These are phyloP conservation scores for Eurypyga helias DNA, from an alignment of 2,113 vertebrate genomes.

Conservation along the genomic window DNA sequence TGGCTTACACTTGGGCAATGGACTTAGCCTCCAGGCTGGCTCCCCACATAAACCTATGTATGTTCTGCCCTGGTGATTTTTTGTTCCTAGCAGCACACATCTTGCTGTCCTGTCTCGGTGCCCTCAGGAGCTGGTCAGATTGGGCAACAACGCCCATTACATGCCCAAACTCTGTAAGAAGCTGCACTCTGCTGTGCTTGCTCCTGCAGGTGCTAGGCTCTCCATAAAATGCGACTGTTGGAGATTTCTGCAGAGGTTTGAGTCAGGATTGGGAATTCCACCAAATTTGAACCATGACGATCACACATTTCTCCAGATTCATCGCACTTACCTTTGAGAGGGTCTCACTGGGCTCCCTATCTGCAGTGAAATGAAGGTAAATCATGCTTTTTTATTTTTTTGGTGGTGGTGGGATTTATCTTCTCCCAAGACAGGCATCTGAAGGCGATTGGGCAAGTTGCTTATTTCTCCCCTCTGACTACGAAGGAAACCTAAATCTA, in stretches of 20 bases:
- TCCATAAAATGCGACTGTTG: background rate
- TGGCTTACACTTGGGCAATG: background rate
- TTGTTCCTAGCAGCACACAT: background rate
- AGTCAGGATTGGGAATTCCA: background rate
- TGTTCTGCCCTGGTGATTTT: too few species aligned
- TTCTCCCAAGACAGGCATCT: background rate
- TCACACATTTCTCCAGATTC: background rate
- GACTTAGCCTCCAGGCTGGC: too few species aligned
- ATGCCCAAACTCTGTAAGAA: background rate
- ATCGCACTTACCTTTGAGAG: background rate
- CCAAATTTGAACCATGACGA: background rate
- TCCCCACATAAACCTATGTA: background rate
- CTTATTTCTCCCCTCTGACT: background rate
- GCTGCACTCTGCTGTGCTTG: background rate
- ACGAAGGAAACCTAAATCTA: background rate
- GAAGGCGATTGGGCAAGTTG: background rate
- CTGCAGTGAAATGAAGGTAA: background rate
- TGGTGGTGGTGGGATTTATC: background rate
- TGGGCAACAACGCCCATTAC: background rate
- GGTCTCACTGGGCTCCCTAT: fast-evolving
- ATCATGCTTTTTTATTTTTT: background rate
- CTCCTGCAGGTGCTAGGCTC: background rate
- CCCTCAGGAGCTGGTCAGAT: background rate
- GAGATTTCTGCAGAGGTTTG: background rate
- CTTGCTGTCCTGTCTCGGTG: background rate